phyloP scores from a whole-genome alignment of 2,888 invertebrate species.

The Lamproptera curius region DNA sequence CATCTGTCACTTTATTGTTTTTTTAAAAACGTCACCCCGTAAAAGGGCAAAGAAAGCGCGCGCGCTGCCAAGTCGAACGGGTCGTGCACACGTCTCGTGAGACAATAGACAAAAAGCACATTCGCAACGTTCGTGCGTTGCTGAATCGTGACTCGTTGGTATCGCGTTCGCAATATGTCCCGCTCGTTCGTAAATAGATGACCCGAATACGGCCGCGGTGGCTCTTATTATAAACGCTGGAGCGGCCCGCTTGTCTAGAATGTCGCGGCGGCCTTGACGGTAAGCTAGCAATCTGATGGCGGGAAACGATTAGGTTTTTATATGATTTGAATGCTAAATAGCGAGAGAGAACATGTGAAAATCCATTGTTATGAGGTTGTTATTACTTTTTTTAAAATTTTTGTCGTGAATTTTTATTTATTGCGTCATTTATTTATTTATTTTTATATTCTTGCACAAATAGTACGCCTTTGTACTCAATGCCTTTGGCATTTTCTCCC shows the following conservation, averaged over 20 bases:
- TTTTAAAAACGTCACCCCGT: too few relatives aligned
- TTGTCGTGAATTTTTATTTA: too few relatives aligned
- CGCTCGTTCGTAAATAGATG: slow-evolving; percentile 37
- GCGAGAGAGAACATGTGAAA: too few relatives aligned
- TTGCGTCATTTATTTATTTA: too few relatives aligned
- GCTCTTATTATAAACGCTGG: slow-evolving; percentile 31
- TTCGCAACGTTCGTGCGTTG: slow-evolving; percentile 22
- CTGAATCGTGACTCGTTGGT: slow-evolving; percentile 19
- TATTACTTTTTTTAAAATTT: background rate
- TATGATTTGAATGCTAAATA: too few relatives aligned
- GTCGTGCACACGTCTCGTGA: slow-evolving; percentile 8
- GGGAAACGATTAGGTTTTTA: slow-evolving; percentile 9
- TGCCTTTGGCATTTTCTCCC: too few relatives aligned
- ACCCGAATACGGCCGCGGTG: slow-evolving; percentile 35
- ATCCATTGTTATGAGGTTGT: too few relatives aligned
- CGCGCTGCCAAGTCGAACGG: slow-evolving; percentile 4
- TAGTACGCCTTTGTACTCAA: too few relatives aligned
- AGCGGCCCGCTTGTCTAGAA: slow-evolving; percentile 25
- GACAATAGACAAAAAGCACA: slow-evolving; percentile 21
- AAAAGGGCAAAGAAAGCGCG: slow-evolving; percentile 11
- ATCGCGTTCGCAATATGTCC: slow-evolving; percentile 25
- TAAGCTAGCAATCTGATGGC: too few relatives aligned
- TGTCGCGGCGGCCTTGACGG: slow-evolving; percentile 31
- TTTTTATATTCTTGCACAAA: too few relatives aligned
- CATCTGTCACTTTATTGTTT: too few relatives aligned